A percentile compares a stretch with the other conserved stretches of the same genome.
These are phyloP conservation scores for Drosophila elegans DNA, from an alignment of 1,140 invertebrate species.

Conservation along the genomic window DNA sequence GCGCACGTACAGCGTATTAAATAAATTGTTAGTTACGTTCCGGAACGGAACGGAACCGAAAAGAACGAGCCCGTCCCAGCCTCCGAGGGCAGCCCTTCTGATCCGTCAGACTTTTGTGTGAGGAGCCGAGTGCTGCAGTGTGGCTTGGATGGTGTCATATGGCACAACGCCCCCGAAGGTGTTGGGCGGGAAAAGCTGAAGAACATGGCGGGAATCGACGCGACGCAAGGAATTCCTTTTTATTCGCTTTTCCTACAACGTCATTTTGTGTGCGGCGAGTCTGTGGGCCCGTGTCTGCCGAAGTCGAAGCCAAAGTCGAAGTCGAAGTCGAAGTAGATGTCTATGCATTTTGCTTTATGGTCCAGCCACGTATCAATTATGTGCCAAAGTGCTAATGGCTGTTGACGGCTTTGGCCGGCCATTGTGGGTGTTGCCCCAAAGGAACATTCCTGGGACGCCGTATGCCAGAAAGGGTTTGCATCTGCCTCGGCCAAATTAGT, in stretches of 20 bases:
- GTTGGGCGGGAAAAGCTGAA: conserved; percentile 72
- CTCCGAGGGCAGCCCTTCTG: conserved; percentile 55
- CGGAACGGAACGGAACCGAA: conserved; percentile 48
- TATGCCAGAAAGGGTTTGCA: conserved; percentile 30
- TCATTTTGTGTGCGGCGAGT: conserved; percentile 62
- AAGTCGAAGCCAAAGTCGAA: conserved; percentile 50
- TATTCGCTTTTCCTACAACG: conserved; percentile 67
- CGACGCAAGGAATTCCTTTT: conserved; percentile 40
- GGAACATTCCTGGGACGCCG: conserved; percentile 35
- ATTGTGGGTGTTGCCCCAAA: conserved; percentile 48
- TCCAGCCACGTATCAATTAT: conserved; percentile 82
- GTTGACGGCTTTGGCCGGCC: conserved; percentile 68
- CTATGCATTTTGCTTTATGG: conserved; percentile 80
- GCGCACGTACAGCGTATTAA: conserved; percentile 83
- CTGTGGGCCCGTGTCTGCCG: conserved; percentile 20
- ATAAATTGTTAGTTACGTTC: conserved; percentile 84
- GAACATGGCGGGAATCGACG: conserved; percentile 58
- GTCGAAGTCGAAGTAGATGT: conserved; percentile 58
- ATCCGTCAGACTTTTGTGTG: conserved; percentile 33
- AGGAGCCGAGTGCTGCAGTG: conserved; percentile 33
- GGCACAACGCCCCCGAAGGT: conserved; percentile 79
- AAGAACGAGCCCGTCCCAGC: conserved; percentile 18
- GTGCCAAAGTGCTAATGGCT: conserved; percentile 84
- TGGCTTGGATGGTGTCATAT: conserved; percentile 69
- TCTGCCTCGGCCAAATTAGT: conserved; percentile 34